These are phyloP conservation scores for Muraenolepis orangiensis DNA, from an alignment of 2,797 vertebrate species.

Conservation along the genomic window DNA sequence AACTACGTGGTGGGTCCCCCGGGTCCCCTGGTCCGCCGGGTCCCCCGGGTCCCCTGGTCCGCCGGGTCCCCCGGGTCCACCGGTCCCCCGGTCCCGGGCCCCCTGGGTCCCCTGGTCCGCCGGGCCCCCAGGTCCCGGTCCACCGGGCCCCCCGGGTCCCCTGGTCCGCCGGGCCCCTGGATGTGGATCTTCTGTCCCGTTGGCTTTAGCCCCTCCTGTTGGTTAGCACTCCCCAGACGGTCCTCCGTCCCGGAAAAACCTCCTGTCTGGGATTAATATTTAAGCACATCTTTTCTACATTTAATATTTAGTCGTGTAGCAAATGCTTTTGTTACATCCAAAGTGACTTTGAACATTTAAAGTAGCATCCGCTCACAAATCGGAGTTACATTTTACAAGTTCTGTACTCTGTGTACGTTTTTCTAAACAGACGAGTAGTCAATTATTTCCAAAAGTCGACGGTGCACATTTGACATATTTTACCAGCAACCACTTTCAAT, in stretches of 20 bases:
- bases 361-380: not conserved
- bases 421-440: not conserved
- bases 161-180: too few species aligned
- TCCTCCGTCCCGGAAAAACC: not conserved
- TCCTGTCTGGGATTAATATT: not conserved
- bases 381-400: not conserved
- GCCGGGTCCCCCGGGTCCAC: too few species aligned
- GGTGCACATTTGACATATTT: not conserved
- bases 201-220: too few species aligned
- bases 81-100: too few species aligned
- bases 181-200: too few species aligned
- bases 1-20: constrained; percentile 92
- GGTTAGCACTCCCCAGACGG: not conserved
- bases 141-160: too few species aligned
- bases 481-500: not conserved
- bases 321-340: not conserved
- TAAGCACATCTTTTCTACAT: not conserved
- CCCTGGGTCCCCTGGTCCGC: too few species aligned
- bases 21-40: too few species aligned
- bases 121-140: too few species aligned
- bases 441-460: not conserved
- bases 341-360: too few species aligned
- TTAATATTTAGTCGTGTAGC: not conserved
- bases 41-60: too few species aligned
- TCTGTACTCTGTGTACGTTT: too few species aligned